Evolutionary conservation across 2,113 vertebrate species (phyloP).

Genomic region (Bettongia penicillata): DNA sequence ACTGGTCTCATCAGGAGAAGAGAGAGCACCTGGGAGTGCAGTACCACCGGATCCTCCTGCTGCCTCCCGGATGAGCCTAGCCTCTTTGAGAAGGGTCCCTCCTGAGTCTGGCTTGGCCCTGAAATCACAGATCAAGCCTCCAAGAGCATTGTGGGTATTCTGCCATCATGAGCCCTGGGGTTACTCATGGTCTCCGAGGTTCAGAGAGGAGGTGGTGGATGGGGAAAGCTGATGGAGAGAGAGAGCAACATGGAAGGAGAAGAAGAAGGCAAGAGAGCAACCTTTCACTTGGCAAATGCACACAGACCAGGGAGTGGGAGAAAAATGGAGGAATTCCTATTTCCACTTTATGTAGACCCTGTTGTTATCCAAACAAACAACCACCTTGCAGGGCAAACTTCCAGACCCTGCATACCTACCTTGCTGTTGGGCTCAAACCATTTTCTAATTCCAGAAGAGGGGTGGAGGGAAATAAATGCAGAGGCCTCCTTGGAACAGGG

Average conservation of each 20-base stretch:
- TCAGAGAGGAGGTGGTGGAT: not conserved
- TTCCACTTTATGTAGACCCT: not conserved
- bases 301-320: not conserved
- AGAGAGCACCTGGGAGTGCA: not conserved
- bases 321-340: not conserved
- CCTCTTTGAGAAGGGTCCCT: not conserved
- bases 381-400: not conserved
- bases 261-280: not conserved
- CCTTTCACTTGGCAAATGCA: too few species aligned
- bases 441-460: not conserved
- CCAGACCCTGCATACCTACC: too few species aligned
- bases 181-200: not conserved
- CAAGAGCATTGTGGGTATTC: not conserved
- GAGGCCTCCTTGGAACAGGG: not conserved
- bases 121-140: not conserved
- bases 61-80: not conserved
- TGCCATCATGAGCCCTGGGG: not conserved
- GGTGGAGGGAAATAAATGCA: not conserved
- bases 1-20: not conserved
- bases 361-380: not conserved
- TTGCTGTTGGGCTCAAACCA: not conserved
- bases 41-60: not conserved
- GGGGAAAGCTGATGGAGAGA: not conserved
- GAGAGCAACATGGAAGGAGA: too few species aligned
- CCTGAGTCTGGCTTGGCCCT: not conserved